Base-by-base conservation (phyloP, 2,888 invertebrate genomes). In the Drosophila peninsularis region DNA sequence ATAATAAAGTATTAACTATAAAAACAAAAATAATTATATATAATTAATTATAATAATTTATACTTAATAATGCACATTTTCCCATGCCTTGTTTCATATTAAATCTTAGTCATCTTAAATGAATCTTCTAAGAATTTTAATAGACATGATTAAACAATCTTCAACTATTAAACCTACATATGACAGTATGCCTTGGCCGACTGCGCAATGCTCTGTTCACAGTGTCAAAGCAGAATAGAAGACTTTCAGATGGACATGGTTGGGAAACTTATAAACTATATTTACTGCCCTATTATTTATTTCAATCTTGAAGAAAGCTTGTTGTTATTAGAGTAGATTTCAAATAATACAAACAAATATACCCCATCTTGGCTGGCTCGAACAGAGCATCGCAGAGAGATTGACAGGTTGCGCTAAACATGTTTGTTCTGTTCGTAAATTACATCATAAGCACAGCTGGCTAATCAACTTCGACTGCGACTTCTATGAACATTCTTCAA, bases 321-420 rank as follows among this genome's bases (percentile, higher is more conserved):
- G 24, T 24, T 24, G 7, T 21, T 14, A 21, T 42, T 21, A 14
- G 5, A 45, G n/a, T 2, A n/a, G 14, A 44, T 10, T 7, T 7
- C n/a, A 9, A 0, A 30, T 5, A 1, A 30, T 10, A 30, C 30
- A 7, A 39, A 30, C 30, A 4, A 53, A 53, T 53, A 53, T 41
- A 30, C 53, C 39, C 53, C 1, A 9, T 13, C 27, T 19, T 10
- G 1, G 10, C 10, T 53, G 19, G 17, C 17, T 17, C 11, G 9
- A 9, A 30, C 10, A 53, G 39, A 10, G 53, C 19, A 53, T 53
- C 2, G 11, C 5, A 30, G 1, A 5, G 9, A 39, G 39, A 53
- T 53, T 53, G 53, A 53, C 53, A 41, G 53, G 53, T 39, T 53
- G 7, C 17, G 24, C 37, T 13, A 17, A 37, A 52, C 50, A 52